Evolutionary conservation across 2,888 invertebrate genomes (phyloP).

Genomic region (Fragum fragum): DNA sequence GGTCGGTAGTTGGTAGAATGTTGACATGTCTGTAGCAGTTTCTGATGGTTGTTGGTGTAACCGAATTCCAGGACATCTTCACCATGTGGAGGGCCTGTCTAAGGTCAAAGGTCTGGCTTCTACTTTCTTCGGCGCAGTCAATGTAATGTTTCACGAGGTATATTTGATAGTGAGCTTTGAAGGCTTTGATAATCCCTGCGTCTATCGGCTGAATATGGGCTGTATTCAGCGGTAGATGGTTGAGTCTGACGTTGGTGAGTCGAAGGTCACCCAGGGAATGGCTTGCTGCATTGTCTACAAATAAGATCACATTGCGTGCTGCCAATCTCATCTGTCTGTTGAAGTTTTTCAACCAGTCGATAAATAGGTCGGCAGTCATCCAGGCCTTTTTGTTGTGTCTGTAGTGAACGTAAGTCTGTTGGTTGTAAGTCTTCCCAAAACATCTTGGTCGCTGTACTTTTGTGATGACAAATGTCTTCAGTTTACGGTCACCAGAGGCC

Average conservation of each 20-base stretch:
- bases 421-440: conserved; percentile 53
- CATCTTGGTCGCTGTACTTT: conserved; percentile 40
- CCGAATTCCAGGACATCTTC: conserved; percentile 48
- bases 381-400: conserved; percentile 38
- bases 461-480: conserved; percentile 58
- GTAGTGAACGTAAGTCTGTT: neutral
- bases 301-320: conserved; percentile 29
- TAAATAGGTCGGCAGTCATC: conserved; percentile 53
- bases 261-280: conserved; percentile 29
- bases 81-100: conserved; percentile 46
- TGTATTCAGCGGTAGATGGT: conserved; percentile 63
- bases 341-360: conserved; percentile 50
- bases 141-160: conserved; percentile 39
- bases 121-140: conserved; percentile 37
- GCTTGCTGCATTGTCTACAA: conserved; percentile 57
- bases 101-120: conserved; percentile 42
- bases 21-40: conserved; percentile 49
- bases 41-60: conserved; percentile 33
- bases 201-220: conserved; percentile 65
- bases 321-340: conserved; percentile 42
- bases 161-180: conserved; percentile 47
- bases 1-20: neutral
- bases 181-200: conserved; percentile 31
- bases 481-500: conserved; percentile 53
- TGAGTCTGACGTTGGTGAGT: neutral